These are phyloP conservation scores for Aleadryas rufinucha DNA, from an alignment of 2,113 vertebrate genomes.

Conservation along the genomic window DNA sequence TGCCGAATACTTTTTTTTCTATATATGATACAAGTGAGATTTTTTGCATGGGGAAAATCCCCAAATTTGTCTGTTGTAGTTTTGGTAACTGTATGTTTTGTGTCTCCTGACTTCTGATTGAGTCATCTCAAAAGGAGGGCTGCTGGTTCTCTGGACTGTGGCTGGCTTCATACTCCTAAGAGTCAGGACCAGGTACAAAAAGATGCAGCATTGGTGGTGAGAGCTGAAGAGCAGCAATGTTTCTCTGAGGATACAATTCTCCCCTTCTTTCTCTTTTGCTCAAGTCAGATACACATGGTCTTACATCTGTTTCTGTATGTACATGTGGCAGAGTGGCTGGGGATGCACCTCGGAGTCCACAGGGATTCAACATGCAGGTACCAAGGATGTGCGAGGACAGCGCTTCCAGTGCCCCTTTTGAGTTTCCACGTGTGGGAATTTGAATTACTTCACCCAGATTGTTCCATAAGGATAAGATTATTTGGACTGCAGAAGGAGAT, in stretches of 20 bases:
- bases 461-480: neutral
- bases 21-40: neutral
- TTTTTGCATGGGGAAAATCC: neutral
- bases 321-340: neutral
- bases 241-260: neutral
- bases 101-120: neutral
- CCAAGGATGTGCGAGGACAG: neutral
- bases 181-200: neutral
- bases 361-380: neutral
- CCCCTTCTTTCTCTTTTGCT: neutral
- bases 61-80: neutral
- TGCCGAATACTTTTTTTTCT: neutral
- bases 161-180: neutral
- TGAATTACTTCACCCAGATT: neutral
- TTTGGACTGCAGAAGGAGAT: neutral
- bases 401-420: neutral
- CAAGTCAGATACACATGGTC: neutral
- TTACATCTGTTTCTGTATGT: neutral
- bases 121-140: neutral
- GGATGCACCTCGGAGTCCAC: neutral
- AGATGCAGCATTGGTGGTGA: neutral
- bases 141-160: neutral
- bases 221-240: neutral
- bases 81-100: neutral
- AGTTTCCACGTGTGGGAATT: rapidly evolving